Evolutionary conservation across 2,113 vertebrate genomes (phyloP).

Genomic region (Stegostoma tigrinum): DNA sequence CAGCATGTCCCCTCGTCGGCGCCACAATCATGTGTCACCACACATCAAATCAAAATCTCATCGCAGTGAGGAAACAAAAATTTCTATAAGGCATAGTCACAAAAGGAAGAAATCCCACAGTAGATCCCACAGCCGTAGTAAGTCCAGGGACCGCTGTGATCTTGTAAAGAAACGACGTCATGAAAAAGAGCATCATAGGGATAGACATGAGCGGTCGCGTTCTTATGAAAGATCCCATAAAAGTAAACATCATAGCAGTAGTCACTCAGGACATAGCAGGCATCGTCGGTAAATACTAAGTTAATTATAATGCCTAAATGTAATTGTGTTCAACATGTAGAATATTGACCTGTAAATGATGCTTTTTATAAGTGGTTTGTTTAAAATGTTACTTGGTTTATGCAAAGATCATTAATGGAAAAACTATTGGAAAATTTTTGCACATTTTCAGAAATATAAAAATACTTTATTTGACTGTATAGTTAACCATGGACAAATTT

Average conservation of each 20-base stretch:
- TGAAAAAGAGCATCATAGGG: constrained; percentile 79
- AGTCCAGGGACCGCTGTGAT: constrained; percentile 75
- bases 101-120: constrained; percentile 83
- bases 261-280: constrained; percentile 83
- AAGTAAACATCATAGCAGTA: constrained; percentile 79
- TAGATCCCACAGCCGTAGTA: constrained; percentile 78
- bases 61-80: constrained; percentile 75
- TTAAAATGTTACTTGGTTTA: constrained; percentile 55
- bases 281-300: constrained; percentile 72
- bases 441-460: constrained; percentile 60
- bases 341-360: constrained; percentile 55
- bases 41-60: constrained; percentile 78
- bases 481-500: constrained; percentile 55
- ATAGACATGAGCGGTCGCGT: constrained; percentile 79
- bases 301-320: constrained; percentile 5
- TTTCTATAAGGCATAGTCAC: constrained; percentile 73
- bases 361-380: constrained; percentile 67
- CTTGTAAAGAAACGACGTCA: constrained; percentile 88
- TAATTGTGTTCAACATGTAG: constrained; percentile 46
- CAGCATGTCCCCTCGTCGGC: constrained; percentile 80
- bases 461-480: constrained; percentile 60
- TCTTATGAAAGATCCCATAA: constrained; percentile 91
- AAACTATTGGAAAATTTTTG: constrained; percentile 53
- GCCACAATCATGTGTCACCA: constrained; percentile 73
- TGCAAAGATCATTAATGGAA: constrained; percentile 39